A percentile compares a stretch with the other conserved stretches of the same genome.
These are phyloP conservation scores for Heterohyrax brucei DNA, from an alignment of 2,797 vertebrate species.

Conservation along the genomic window DNA sequence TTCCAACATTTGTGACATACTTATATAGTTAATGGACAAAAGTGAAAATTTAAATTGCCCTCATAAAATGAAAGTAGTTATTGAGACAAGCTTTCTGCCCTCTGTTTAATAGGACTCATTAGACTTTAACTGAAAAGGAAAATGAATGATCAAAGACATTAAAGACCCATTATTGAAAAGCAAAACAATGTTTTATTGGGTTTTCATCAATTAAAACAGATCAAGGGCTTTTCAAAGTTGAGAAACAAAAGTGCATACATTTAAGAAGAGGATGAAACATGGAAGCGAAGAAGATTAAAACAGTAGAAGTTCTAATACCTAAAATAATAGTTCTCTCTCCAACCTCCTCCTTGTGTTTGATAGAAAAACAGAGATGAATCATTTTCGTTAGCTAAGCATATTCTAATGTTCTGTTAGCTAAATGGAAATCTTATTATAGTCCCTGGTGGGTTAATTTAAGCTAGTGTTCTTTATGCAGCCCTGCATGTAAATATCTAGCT, in stretches of 20 bases:
- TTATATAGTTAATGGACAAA: constrained; percentile 74
- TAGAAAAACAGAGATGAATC: constrained; percentile 77
- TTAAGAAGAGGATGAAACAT: constrained; percentile 63
- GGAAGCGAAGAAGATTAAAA: constrained; percentile 66
- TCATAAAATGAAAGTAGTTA: constrained; percentile 79
- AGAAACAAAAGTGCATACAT: constrained; percentile 75
- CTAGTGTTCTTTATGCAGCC: constrained; percentile 78
- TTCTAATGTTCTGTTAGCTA: constrained; percentile 82
- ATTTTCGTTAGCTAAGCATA: constrained; percentile 82
- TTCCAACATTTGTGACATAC: constrained; percentile 58
- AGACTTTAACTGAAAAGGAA: constrained; percentile 75
- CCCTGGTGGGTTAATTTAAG: constrained; percentile 80
- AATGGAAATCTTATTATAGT: constrained; percentile 79
- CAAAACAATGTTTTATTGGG: constrained; percentile 79
- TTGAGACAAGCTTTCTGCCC: constrained; percentile 72
- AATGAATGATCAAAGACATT: constrained; percentile 74
- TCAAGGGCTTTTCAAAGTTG: constrained; percentile 71
- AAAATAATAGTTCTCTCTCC: constrained; percentile 28
- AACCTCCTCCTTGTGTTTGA: constrained; percentile 62
- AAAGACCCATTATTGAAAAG: constrained; percentile 81
- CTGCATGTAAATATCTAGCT: constrained; percentile 76
- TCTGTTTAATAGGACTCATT: constrained; percentile 75
- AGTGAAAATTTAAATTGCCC: constrained; percentile 77
- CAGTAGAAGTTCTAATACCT: constrained; percentile 70
- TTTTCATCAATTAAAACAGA: constrained; percentile 81